Evolutionary conservation across 2,888 invertebrate genomes (phyloP), one percentile per base, ranked within the genome.

Genomic region (Venusia cambrica): DNA sequence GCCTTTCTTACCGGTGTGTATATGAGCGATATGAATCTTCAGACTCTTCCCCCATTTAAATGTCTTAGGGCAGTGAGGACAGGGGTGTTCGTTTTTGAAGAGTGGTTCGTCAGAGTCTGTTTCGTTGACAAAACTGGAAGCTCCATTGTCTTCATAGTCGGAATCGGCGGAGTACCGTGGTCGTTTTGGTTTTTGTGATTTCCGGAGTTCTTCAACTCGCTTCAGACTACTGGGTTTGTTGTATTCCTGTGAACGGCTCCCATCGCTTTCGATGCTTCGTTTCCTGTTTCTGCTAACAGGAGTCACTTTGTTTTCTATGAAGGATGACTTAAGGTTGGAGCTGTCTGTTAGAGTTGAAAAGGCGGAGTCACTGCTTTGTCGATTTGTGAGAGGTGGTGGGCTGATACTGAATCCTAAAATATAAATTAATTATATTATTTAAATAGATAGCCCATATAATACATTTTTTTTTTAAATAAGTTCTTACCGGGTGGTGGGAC

Each of bases 281-380:
- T 85, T 87, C 7, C 84, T 64, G 27, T 22, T 52, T 22, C 73
- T 60, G 2, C 44, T 51, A 2, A 48, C 51, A 0, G 80, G 70
- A 1, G 71, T 69, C 3, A 52, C 44, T 46, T 74, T 70, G 14
- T 48, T 62, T 39, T 78, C 81, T 1, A 47, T 51, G 1, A 72
- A 62, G 4, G 71, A 66, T 0, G 74, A 58, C 53, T 81, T 68
- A 16, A 68, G 52, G 32, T 66, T 70, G 1, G 84, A 83, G 32
- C 63, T 57, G 40, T 88, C 84, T 0, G 87, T 83, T 31, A 78
- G 74, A 13, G 72, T 73, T 4, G 87, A 87, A 48, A 87, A 81
- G 0, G 85, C 85, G 0, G 87, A 88, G 52, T 88, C 87, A 34
- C 85, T 85, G 59, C 85, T 88, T 45, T 84, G 80, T 21, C 87